Evolutionary conservation across 2,888 invertebrate genomes (phyloP), one percentile per base, ranked within the genome.

Genomic region (Netelia inedita): DNA sequence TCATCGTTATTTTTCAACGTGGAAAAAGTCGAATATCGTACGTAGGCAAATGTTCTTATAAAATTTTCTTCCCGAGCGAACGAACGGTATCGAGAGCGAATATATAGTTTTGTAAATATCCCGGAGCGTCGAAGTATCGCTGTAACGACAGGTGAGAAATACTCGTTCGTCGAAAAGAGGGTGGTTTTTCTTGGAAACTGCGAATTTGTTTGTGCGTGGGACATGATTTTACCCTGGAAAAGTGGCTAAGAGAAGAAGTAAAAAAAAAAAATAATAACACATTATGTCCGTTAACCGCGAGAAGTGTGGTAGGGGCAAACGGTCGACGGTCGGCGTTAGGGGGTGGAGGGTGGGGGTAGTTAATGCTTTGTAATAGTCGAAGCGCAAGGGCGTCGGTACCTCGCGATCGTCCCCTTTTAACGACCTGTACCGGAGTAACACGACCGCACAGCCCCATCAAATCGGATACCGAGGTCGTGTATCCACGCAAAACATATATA

Each of bases 351-450:
- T 28, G 28, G 59, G 89, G 90, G 89, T 88, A 88, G 91, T 91
- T 91, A 91, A 91, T 92, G 90, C 90, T 88, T 86, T 88, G 91
- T 91, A 91, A 92, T 91, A 89, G 90, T 83, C 84, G 89, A 86
- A 69, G 65, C 11, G 86, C 87, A 83, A 87, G 85, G 89, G 89
- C 88, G 61, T 23, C 11, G 88, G 87, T 74, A 83, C 88, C 68
- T 63, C 86, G 75, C 85, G 87, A 88, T 90, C 89, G 88, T 87
- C 88, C 89, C 90, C 88, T 88, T 88, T 89, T 91, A 92, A 92
- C 89, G 91, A 91, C 88, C 87, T 89, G 89, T 87, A 89, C 87
- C 86, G 65, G 86, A 86, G 90, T 91, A 90, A 91, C 90, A 89
- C 87, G 88, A 90, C 89, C 90, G 89, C 91, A 88, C 87, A 88